phyloP scores from a whole-genome alignment of 2,113 vertebrate species.

The Himantopus leucocephalus region DNA sequence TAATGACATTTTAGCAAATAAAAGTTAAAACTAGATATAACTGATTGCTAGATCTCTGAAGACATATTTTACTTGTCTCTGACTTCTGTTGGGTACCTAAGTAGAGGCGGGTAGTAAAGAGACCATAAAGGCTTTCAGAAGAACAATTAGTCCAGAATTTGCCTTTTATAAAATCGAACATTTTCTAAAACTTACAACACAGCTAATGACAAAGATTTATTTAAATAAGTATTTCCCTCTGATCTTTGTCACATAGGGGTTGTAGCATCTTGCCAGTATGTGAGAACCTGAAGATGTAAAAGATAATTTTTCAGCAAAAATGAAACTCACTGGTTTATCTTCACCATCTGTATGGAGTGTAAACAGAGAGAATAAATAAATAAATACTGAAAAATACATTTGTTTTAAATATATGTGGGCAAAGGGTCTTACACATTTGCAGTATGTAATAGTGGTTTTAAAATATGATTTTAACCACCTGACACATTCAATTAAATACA shows the following conservation, averaged over 20 bases:
- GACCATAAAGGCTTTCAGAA: neutral
- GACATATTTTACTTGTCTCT: neutral
- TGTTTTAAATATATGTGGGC: neutral
- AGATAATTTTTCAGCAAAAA: neutral
- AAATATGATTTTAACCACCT: conserved; percentile 18
- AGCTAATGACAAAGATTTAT: neutral
- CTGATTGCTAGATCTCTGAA: neutral
- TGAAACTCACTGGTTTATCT: neutral
- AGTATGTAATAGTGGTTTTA: neutral
- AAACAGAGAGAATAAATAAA: conserved; percentile 22
- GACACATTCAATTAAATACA: neutral
- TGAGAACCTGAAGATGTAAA: neutral
- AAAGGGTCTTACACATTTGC: neutral
- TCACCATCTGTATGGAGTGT: neutral
- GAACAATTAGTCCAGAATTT: neutral
- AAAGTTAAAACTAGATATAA: neutral
- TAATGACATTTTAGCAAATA: neutral
- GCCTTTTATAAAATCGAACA: neutral
- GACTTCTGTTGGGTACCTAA: neutral
- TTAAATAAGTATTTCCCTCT: neutral
- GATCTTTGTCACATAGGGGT: neutral
- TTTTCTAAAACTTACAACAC: neutral
- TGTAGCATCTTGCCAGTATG: neutral
- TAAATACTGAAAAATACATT: neutral
- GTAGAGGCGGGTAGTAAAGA: neutral